Base-by-base conservation (phyloP, 1,140 invertebrate species). In the Ceratina japonica region DNA sequence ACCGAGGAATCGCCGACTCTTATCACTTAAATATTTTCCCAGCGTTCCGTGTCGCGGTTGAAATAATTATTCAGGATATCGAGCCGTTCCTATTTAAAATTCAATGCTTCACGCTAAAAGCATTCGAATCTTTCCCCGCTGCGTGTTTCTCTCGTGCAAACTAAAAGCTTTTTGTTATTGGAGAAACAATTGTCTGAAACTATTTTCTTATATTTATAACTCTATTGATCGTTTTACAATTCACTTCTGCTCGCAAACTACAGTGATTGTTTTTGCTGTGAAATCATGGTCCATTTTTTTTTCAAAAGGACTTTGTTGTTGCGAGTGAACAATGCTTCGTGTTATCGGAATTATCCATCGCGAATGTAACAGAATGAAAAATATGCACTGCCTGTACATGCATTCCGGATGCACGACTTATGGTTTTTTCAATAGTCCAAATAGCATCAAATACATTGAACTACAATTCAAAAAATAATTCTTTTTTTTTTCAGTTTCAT, bases 371-470 rank as follows among this genome's bases (percentile, higher is more conserved):
- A 31, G 65, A 52, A 62, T 80, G 81, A 83, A 84, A 84, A 83
- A 84, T 84, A 64, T 61, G 52, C 61, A 75, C 61, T 52, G 65
- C 54, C 63, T 54, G 59, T 56, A 54, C 49, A 77, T 61, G 61
- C 31, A 31, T 49, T 44, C 37, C 68, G 58, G 70, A 59, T n/a
- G 24, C 22, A 49, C 68, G 52, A 3, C 13, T 56, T 20, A 84
- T 83, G 80, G 83, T 84, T 84, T 83, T 51, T 16, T 54, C 65
- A 31, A 54, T 69, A 56, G 44, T 79, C 77, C 59, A 81, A 84
- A 85, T 71, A 71, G 65, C 44, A 75, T 27, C 79, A 63, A 58
- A 49, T 74, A 75, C 63, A 75, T 78, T 58, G 27, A 54, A 22
- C 71, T 37, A 69, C 81, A 80, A 80, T 84, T 61, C 51, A 44